These are phyloP conservation scores for Lutjanus argentimaculatus DNA, from an alignment of 2,797 vertebrate species.

Conservation along the genomic window DNA sequence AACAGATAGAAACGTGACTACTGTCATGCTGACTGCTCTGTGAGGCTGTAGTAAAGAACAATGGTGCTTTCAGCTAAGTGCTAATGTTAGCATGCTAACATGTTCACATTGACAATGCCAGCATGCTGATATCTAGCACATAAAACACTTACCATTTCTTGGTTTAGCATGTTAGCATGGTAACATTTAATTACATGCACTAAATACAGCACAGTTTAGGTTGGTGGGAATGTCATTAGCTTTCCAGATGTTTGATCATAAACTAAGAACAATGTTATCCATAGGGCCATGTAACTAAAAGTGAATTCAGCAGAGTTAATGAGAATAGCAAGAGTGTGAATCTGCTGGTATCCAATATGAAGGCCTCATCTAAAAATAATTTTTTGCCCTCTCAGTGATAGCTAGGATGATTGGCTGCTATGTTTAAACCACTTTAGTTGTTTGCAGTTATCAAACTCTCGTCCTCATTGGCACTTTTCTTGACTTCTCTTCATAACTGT, in stretches of 20 bases:
- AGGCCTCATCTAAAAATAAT: not conserved
- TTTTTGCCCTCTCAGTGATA: not conserved
- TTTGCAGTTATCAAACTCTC: too few relatives aligned
- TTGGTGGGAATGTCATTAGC: not conserved
- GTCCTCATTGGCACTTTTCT: too few relatives aligned
- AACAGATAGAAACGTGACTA: not conserved
- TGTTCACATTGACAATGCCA: too few relatives aligned
- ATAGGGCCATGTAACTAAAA: not conserved
- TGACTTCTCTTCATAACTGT: too few relatives aligned
- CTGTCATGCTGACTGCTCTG: not conserved
- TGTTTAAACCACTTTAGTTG: not conserved
- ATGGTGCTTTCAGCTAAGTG: conserved; percentile 1
- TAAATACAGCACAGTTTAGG: not conserved
- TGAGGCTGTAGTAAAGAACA: not conserved
- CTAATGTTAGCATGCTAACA: not conserved
- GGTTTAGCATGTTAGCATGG: not conserved
- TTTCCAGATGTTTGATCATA: not conserved
- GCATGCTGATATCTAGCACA: not conserved
- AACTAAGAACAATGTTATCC: too few relatives aligned
- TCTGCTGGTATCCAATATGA: not conserved
- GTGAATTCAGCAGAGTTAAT: not conserved
- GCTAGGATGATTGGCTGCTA: not conserved
- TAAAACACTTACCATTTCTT: not conserved
- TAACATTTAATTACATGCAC: not conserved
- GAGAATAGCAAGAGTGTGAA: not conserved